phyloP scores from a whole-genome alignment of 1,140 invertebrate species.

The Laupala kohalensis region DNA sequence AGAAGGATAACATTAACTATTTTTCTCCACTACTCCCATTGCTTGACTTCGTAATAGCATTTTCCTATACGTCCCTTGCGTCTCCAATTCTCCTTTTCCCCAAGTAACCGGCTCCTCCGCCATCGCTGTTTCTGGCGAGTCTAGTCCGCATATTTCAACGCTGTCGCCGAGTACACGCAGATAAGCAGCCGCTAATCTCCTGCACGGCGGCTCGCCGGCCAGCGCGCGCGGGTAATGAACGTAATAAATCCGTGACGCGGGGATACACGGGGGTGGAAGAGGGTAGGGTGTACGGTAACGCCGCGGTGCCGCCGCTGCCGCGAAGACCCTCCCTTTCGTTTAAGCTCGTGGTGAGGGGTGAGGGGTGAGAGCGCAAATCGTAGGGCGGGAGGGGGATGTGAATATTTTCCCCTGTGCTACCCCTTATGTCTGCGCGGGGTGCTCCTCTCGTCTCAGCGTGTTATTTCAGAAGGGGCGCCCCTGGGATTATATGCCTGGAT shows the following conservation, averaged over 20 bases:
- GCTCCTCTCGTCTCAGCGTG: neutral
- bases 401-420: neutral
- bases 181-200: neutral
- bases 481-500: neutral
- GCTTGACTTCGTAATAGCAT: neutral
- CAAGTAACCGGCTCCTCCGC: too few species aligned
- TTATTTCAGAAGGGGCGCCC: neutral
- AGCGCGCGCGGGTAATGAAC: neutral
- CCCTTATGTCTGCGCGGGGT: too few species aligned
- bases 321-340: too few species aligned
- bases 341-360: too few species aligned
- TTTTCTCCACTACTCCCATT: too few species aligned
- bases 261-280: too few species aligned
- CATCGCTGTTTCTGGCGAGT: neutral
- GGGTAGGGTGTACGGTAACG: neutral
- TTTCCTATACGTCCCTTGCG: neutral
- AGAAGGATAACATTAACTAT: too few species aligned
- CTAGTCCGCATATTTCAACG: neutral
- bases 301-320: too few species aligned
- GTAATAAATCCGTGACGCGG: neutral
- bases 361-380: too few species aligned
- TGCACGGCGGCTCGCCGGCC: neutral
- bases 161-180: neutral
- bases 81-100: neutral
- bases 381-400: too few species aligned